phyloP scores from a whole-genome alignment of 1,140 invertebrate species.

The Gonatopus flavifemur region DNA sequence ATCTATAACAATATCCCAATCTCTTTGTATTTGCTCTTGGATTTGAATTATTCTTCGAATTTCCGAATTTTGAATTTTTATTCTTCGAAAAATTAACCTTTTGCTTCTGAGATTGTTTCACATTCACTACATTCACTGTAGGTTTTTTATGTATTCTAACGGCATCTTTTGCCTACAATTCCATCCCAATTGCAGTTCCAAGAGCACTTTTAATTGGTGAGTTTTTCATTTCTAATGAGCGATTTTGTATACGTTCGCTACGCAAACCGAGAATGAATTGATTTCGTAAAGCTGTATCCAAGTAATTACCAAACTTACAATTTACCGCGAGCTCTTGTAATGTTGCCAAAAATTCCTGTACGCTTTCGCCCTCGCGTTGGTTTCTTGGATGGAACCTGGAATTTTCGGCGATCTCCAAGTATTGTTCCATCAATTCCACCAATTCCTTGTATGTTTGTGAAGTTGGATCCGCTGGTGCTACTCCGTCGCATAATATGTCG shows the following conservation, averaged over 20 bases:
- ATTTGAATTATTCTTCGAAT: not conserved
- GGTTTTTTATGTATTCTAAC: constrained; percentile 1
- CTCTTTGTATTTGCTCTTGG: not conserved
- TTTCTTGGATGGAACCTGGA: constrained; percentile 1
- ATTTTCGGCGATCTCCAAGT: not conserved
- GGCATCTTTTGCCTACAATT: constrained; percentile 6
- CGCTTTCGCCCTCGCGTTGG: not conserved
- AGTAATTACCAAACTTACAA: constrained; percentile 5
- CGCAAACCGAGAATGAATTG: constrained; percentile 2
- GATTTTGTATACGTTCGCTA: not conserved
- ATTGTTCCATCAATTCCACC: not conserved
- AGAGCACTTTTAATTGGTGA: not conserved
- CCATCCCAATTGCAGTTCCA: constrained; percentile 5
- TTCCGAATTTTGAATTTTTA: not conserved
- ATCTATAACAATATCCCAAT: not conserved
- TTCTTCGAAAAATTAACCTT: not conserved
- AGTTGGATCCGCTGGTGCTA: not conserved
- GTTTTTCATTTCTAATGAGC: not conserved
- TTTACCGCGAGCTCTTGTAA: not conserved
- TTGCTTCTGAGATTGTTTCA: too few relatives aligned
- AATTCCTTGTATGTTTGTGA: not conserved
- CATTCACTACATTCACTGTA: not conserved
- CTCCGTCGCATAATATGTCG: constrained; percentile 1
- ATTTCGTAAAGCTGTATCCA: not conserved
- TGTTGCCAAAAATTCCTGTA: not conserved